These are phyloP conservation scores for Blastobasis adustella DNA, from an alignment of 2,888 invertebrate species.

Conservation along the genomic window DNA sequence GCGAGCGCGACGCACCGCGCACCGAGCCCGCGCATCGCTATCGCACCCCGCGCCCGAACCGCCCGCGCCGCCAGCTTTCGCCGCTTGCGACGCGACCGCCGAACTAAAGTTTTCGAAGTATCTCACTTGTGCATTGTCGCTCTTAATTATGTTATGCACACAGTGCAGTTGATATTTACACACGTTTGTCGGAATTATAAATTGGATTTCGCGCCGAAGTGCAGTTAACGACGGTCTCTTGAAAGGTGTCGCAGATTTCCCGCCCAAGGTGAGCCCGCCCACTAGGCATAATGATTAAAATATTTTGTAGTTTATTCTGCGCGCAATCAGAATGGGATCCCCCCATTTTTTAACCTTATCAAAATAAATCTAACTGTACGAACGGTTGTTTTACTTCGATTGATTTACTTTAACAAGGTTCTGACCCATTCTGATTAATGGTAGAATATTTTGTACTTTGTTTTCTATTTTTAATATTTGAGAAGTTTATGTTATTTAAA, in stretches of 20 bases:
- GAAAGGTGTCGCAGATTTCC: conserved; percentile 30
- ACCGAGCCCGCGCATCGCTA: conserved; percentile 8
- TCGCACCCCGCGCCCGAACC: conserved; percentile 27
- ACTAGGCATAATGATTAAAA: not conserved
- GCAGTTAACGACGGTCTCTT: conserved; percentile 17
- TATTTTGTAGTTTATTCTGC: not conserved
- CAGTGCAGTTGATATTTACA: not conserved
- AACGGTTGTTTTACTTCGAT: too few relatives aligned
- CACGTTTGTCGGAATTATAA: not conserved
- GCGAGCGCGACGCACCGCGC: conserved; percentile 57
- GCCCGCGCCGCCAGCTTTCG: conserved; percentile 43
- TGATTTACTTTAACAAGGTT: too few relatives aligned
- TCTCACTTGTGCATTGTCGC: too few relatives aligned
- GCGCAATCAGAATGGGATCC: too few relatives aligned
- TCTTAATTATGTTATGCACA: too few relatives aligned
- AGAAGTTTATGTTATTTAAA: too few relatives aligned
- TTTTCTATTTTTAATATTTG: too few relatives aligned
- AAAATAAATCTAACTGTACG: too few relatives aligned
- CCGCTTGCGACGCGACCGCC: conserved; percentile 21
- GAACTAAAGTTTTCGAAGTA: too few relatives aligned
- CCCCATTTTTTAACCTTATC: too few relatives aligned
- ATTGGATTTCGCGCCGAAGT: conserved; percentile 20
- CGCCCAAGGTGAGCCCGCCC: conserved; percentile 41
- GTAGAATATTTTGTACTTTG: too few relatives aligned
- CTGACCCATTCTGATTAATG: too few relatives aligned